Evolutionary conservation across 2,888 invertebrate genomes (phyloP).

Genomic region (Metacarcinus magister): DNA sequence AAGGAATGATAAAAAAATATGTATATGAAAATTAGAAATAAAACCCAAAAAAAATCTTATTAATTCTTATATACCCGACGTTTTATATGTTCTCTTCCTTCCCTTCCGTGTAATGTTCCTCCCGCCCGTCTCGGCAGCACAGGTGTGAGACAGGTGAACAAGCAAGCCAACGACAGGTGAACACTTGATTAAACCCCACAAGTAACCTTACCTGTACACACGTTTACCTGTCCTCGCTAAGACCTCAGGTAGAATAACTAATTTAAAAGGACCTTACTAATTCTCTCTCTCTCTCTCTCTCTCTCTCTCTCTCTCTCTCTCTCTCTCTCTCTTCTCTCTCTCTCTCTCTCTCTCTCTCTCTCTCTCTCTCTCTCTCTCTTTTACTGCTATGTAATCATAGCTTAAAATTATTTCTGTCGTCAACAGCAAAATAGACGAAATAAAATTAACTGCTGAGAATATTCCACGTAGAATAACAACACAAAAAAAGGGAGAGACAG

Average conservation of each 20-base stretch:
- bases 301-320: not conserved
- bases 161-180: conserved; percentile 3
- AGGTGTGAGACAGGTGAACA: conserved; percentile 26
- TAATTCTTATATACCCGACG: not conserved
- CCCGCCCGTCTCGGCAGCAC: not conserved
- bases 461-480: too few relatives aligned
- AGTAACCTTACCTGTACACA: conserved; percentile 6
- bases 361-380: conserved; percentile 64
- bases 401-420: not conserved
- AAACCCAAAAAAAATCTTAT: not conserved
- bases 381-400: not conserved
- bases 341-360: conserved; percentile 72
- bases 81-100: not conserved
- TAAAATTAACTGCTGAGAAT: too few relatives aligned
- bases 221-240: conserved; percentile 5
- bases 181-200: conserved; percentile 19
- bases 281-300: not conserved
- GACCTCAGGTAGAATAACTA: conserved; percentile 1
- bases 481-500: not conserved
- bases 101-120: not conserved
- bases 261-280: not conserved
- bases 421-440: not conserved
- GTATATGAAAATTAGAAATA: not conserved
- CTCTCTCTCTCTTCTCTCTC: conserved; percentile 37
- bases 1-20: not conserved